A percentile compares a stretch with the other conserved stretches of the same genome.
Evolutionary conservation across 1,140 invertebrate genomes (phyloP).

Genomic region (Lordiphosa mommai): DNA sequence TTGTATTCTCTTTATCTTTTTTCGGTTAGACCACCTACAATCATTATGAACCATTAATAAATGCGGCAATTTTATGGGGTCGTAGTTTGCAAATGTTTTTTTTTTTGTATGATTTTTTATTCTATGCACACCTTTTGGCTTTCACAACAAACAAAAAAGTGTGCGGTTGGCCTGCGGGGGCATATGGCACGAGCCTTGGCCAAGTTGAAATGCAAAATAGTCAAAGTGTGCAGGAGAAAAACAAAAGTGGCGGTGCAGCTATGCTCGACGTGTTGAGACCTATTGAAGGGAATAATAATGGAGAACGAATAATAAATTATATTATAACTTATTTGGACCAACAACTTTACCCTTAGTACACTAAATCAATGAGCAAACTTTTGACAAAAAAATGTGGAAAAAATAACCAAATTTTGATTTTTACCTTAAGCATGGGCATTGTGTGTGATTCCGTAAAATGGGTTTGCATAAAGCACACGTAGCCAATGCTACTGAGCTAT

Average conservation of each 20-base stretch:
- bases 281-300: too few species aligned
- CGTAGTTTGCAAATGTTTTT: slow-evolving; percentile 26
- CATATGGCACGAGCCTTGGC: slow-evolving; percentile 59
- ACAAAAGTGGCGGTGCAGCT: too few species aligned
- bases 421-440: too few species aligned
- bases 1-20: slow-evolving; percentile 10
- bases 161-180: slow-evolving; percentile 43
- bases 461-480: too few species aligned
- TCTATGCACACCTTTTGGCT: slow-evolving; percentile 51
- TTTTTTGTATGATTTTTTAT: slow-evolving; percentile 23
- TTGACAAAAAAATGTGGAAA: too few species aligned
- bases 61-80: slow-evolving; percentile 40
- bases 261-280: slow-evolving; percentile 21
- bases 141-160: slow-evolving; percentile 56
- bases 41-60: slow-evolving; percentile 59
- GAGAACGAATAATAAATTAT: too few species aligned
- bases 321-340: too few species aligned
- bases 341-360: too few species aligned
- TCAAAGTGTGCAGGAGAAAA: slow-evolving; percentile 22
- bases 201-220: slow-evolving; percentile 60
- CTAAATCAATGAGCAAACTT: too few species aligned
- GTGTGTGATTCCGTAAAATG: too few species aligned
- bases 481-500: too few species aligned
- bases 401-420: too few species aligned
- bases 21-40: slow-evolving; percentile 58